Base-by-base conservation (phyloP, 2,113 vertebrate species). In the Psilopogon haemacephalus region DNA sequence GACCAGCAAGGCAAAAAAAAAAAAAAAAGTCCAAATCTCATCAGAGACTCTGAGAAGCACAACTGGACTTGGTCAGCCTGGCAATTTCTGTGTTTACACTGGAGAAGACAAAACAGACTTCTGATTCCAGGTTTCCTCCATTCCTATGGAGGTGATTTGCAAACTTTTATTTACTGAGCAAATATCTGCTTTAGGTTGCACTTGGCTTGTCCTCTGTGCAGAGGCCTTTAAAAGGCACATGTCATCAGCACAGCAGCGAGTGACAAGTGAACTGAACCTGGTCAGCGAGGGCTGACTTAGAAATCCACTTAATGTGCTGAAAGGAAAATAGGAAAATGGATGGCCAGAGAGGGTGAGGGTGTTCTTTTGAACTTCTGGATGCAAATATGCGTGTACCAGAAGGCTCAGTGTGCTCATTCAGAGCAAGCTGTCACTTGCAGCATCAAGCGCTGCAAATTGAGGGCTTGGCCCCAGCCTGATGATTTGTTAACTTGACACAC, bases 401-500 rank as follows among this genome's bases (percentile, higher is more conserved):
- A 54, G 35, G 46, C 40, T 76, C 4, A 0, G 26, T 12, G 42
- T 73, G 55, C 50, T 44, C 40, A 37, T 48, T 54, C 73, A 52
- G 42, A 44, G 74, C 44, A 27, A 17, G 28, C 37, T 68, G 65
- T 28, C 84, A 59, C 84, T 62, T 81, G 62, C 46, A 33, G 38
- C 27, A 3, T 35, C 52, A 55, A 52, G 38, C 0, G 0, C 68
- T 69, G 50, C 68, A 91, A 89, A 94, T 32, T 62, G 86, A 88
- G 72, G 44, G 30, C 71, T 73, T 2, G 73, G 77, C 69, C 73
- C 30, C 58, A 81, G 0, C 42, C 77, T 68, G 46, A 9, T 46
- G 79, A 55, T 79, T 44, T 92, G 80, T 69, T 84, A 86, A 81
- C 17, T 28, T 19, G 46, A 67, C 68, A 77, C 52, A 46, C 28